Evolutionary conservation across 2,113 vertebrate genomes (phyloP), one percentile per base, ranked within the genome.

Genomic region (Oplegnathus fasciatus): DNA sequence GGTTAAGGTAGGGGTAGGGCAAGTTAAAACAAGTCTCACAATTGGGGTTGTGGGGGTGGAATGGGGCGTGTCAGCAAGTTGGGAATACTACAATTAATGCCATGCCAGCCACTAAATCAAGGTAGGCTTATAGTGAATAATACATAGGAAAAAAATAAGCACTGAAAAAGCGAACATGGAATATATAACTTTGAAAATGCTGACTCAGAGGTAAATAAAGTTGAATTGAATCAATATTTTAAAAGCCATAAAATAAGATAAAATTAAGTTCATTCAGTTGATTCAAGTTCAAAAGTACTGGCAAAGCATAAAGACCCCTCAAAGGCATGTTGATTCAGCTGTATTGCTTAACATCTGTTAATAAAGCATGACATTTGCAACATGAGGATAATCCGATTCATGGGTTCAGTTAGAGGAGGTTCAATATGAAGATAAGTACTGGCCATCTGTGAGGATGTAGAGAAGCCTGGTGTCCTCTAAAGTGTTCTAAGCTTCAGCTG

Each of bases 391-490:
- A 73, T 70, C 85, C 37, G 44, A 75, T 70, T 61, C 61, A 58
- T 66, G 65, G 40, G 40, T 86, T 89, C 77, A 72, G 44, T 75
- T 75, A 28, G 37, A 88, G 74, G 74, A 92, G 84, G 80, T 84
- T 85, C 18, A 75, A 57, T 60, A 77, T 69, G 44, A 75, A 75
- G 67, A 72, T 69, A 71, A 77, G 52, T 65, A 28, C 61, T 20
- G 76, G 83, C 92, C 93, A 94, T 94, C 93, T 94, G 94, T 65
- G 69, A 82, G 68, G 83, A 55, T 75, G 54, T 46, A 78, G 64
- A 75, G 68, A 60, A 75, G 75, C 61, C 55, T 30, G 17, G 22
- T 91, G 93, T 87, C 94, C 94, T 94, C 91, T 86, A 94, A 92
- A 89, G 82, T 84, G 78, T 52, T 88, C 42, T 60, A 26, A 34